phyloP scores from a whole-genome alignment of 2,113 vertebrate species.

The Ailuropoda melanoleuca region DNA sequence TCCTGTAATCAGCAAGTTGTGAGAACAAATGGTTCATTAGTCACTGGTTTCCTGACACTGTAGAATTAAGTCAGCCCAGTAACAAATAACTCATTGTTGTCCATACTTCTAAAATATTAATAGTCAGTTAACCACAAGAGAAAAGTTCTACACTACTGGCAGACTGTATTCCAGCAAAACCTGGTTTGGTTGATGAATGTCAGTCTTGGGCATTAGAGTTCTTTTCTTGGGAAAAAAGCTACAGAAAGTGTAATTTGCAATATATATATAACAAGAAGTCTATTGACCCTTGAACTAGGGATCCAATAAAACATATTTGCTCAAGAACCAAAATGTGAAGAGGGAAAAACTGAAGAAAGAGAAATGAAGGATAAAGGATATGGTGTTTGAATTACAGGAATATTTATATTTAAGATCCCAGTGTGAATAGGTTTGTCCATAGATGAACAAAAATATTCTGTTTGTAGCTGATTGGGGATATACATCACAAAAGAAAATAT shows the following conservation, averaged over 20 bases:
- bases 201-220: not conserved
- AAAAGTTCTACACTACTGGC: constrained; percentile 20
- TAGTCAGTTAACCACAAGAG: constrained; percentile 64
- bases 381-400: not conserved
- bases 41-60: constrained; percentile 75
- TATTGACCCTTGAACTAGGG: not conserved
- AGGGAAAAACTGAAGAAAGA: not conserved
- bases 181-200: constrained; percentile 10
- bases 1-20: constrained; percentile 63
- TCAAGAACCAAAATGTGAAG: not conserved
- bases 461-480: not conserved
- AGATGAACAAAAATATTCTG: not conserved
- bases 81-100: constrained; percentile 80
- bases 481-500: constrained; percentile 12
- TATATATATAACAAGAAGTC: not conserved
- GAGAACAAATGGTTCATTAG: constrained; percentile 72
- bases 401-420: not conserved
- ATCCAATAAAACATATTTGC: not conserved
- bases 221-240: not conserved
- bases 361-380: not conserved
- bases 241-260: not conserved
- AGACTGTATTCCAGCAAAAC: constrained; percentile 27
- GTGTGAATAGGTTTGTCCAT: not conserved
- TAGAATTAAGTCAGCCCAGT: constrained; percentile 69
- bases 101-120: constrained; percentile 54